A percentile compares a stretch with the other conserved stretches of the same genome.
These are phyloP conservation scores for Arrhopalites spinosus DNA, from an alignment of 2,888 invertebrate genomes.

Conservation along the genomic window DNA sequence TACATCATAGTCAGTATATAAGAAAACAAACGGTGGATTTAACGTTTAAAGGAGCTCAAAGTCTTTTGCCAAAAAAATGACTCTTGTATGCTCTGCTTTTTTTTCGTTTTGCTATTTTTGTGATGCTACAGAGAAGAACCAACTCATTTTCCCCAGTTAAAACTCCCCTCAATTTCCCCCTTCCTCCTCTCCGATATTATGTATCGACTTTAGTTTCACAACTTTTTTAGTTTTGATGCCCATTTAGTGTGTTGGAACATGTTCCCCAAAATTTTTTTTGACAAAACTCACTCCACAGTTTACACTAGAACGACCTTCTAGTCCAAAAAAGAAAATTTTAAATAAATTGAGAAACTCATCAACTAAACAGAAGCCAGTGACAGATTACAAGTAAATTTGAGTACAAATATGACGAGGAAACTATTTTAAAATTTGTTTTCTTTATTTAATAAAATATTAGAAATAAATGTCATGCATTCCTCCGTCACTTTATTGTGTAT, in stretches of 20 bases:
- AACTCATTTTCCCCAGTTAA: no score
- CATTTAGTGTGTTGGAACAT: no score
- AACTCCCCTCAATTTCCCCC: neutral
- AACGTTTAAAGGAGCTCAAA: neutral
- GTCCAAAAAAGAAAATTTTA: neutral
- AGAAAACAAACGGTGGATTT: no score
- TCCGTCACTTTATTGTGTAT: no score
- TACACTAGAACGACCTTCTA: neutral
- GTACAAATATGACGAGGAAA: neutral
- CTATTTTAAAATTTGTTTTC: neutral
- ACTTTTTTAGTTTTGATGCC: no score
- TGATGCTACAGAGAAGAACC: neutral
- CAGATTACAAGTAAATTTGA: no score
- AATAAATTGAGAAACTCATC: neutral
- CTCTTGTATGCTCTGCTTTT: constrained; percentile 24
- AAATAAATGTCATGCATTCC: no score
- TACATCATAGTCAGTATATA: no score
- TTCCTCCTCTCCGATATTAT: neutral
- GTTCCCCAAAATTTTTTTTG: no score
- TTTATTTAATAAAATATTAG: no score
- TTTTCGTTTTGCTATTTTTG: constrained; percentile 30
- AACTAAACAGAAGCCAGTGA: neutral
- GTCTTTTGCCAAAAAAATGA: constrained; percentile 29
- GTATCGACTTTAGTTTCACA: no score
- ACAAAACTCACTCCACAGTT: no score